Evolutionary conservation across 2,888 invertebrate species (phyloP).

Genomic region (Macropis europaea): DNA sequence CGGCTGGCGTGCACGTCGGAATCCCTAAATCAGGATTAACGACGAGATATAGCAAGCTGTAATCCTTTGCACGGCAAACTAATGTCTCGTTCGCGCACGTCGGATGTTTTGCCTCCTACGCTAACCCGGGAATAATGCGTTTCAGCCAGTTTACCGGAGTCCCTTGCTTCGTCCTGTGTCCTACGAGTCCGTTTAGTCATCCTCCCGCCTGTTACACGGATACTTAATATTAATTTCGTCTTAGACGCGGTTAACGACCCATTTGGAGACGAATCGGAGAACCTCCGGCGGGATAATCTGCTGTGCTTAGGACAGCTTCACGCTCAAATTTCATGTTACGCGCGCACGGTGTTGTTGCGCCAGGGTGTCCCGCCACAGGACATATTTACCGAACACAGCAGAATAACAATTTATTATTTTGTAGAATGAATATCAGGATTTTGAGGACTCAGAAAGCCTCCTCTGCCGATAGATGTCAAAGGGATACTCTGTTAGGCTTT

Average conservation of each 20-base stretch:
- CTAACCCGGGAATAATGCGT: slow-evolving; percentile 46
- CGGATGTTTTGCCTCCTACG: slow-evolving; percentile 43
- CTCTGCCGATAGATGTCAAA: too few species aligned
- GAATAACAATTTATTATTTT: too few species aligned
- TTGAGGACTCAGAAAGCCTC: too few species aligned
- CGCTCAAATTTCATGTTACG: too few species aligned
- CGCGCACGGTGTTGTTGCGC: too few species aligned
- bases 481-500: too few species aligned
- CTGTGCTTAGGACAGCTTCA: neutral
- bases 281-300: neutral
- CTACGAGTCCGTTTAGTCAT: slow-evolving; percentile 44
- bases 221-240: slow-evolving; percentile 61
- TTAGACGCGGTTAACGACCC: slow-evolving; percentile 10
- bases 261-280: neutral
- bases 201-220: slow-evolving; percentile 40
- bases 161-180: slow-evolving; percentile 29
- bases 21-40: slow-evolving; percentile 73
- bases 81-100: slow-evolving; percentile 63
- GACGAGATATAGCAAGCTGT: slow-evolving; percentile 42
- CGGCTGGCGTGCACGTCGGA: slow-evolving; percentile 20
- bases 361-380: too few species aligned
- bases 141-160: slow-evolving; percentile 52
- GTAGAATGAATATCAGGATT: too few species aligned
- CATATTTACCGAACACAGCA: too few species aligned
- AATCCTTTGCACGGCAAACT: slow-evolving; percentile 67